These are phyloP conservation scores for Achatina immaculata DNA, from an alignment of 1,140 invertebrate genomes.

Conservation along the genomic window DNA sequence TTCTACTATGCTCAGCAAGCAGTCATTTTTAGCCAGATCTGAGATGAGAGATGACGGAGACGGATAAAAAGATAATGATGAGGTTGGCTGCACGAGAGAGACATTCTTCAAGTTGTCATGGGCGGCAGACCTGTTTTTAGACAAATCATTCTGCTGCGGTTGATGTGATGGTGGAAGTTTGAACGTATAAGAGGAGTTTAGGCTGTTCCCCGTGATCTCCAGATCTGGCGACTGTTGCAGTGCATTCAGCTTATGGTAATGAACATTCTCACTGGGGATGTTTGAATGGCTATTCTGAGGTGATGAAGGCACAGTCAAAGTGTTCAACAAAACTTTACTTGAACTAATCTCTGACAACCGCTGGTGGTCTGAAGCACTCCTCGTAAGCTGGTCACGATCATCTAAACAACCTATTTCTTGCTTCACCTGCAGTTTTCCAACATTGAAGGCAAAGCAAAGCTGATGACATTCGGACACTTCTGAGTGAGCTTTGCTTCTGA, in stretches of 20 bases:
- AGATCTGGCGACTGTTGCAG: not conserved
- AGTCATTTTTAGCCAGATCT: constrained; percentile 49
- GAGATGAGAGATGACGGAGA: constrained; percentile 35
- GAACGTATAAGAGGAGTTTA: not conserved
- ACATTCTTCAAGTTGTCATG: not conserved
- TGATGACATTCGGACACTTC: not conserved
- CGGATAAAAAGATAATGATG: constrained; percentile 8
- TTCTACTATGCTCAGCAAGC: constrained; percentile 52
- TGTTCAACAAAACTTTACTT: not conserved
- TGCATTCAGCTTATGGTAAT: not conserved
- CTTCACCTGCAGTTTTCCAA: not conserved
- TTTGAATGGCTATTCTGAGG: not conserved
- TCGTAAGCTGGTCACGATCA: not conserved
- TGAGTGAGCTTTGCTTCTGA: not conserved
- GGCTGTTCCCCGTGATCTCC: not conserved
- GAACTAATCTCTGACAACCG: not conserved
- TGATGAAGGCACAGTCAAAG: not conserved
- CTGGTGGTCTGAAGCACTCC: not conserved
- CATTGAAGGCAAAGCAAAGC: not conserved
- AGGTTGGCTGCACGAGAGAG: not conserved
- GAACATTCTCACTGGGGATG: not conserved
- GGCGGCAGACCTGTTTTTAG: not conserved
- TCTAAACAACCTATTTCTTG: not conserved
- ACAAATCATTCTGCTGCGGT: constrained; percentile 1
- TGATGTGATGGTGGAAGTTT: constrained; percentile 4